Evolutionary conservation across 2,797 vertebrate species (phyloP), one percentile per base, ranked within the genome.

Genomic region (Mormyrus proboscirostris): DNA sequence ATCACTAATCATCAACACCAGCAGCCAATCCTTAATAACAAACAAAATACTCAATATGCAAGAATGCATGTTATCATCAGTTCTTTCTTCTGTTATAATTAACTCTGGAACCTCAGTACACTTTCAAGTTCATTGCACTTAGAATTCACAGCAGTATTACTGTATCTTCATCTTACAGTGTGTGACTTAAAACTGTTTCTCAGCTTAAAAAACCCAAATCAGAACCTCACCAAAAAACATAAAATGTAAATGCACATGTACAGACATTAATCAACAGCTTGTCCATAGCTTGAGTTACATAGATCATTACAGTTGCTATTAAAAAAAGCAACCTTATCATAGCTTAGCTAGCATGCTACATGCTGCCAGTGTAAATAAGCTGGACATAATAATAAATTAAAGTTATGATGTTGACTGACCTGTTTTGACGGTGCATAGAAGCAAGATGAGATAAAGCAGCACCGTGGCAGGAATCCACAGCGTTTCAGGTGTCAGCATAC

Each of bases 331-430:
- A 22, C 14, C 41, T 2, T 62, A 19, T 1, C 29, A 41, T 79
- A 38, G 73, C 49, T 49, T 14, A 73, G 65, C 29, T 85, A 85
- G 50, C n/a, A 57, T 0, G 2, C 84, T 55, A 38, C 85, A 16
- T 55, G 29, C 25, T 57, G 22, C 50, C 50, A 29, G n/a, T 22
- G 47, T 49, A 84, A 51, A 50, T 84, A 25, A 25, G 22, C 3
- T 16, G 9, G 29, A 41, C 47, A 9, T 38, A 87, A 50, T 50
- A 8, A 76, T 29, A 88, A 38, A 79, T 51, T 79, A 6, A 76
- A 79, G 62, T 41, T 16, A 29, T 76, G 16, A 44, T 79, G 82
- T 87, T 73, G 6, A 79, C 53, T 90, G n/a, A 90, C 89, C 89
- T 83, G 69, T 88, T 53, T 33, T 82, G 22, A 83, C 38, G 9